Conservation (phyloP, 2,797 vertebrate species). For the Borostomias antarcticus region DNA sequence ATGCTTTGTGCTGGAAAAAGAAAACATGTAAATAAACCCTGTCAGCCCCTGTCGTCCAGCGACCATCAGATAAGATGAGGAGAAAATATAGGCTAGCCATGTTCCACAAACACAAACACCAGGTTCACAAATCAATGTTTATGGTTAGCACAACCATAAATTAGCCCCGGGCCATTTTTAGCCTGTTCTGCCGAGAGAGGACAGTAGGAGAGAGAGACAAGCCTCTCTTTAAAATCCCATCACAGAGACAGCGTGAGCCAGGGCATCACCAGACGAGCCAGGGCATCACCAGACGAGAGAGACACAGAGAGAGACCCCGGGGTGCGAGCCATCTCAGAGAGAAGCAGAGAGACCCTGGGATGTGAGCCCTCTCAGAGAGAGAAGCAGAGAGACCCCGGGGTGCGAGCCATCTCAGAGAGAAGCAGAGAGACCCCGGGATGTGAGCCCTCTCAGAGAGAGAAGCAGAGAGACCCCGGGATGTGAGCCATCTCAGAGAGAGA, state of each 20-base stretch:
- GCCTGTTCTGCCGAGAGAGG: constrained; percentile 56
- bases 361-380: constrained; percentile 21
- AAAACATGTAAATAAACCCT: constrained; percentile 78
- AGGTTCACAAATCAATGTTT: constrained; percentile 74
- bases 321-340: too few species aligned
- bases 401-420: too few species aligned
- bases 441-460: constrained; percentile 17
- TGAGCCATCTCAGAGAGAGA: too few species aligned
- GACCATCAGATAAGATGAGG: constrained; percentile 70
- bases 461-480: constrained; percentile 30
- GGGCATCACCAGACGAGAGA: constrained; percentile 3
- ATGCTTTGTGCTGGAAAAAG: constrained; percentile 71
- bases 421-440: constrained; percentile 37
- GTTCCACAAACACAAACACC: constrained; percentile 81
- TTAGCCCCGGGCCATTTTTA: constrained; percentile 74
- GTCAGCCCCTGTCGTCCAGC: constrained; percentile 73
- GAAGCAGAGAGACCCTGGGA: constrained; percentile 36
- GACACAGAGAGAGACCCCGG: too few species aligned
- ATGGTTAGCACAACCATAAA: constrained; percentile 71
- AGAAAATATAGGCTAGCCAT: constrained; percentile 65
- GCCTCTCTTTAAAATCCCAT: constrained; percentile 80
- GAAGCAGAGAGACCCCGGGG: constrained; percentile 28
- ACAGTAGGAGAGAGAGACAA: constrained; percentile 61
- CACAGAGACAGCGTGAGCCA: constrained; percentile 62
- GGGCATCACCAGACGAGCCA: constrained; percentile 50